Conservation (phyloP, 2,888 invertebrate genomes). For the Allacma fusca region DNA sequence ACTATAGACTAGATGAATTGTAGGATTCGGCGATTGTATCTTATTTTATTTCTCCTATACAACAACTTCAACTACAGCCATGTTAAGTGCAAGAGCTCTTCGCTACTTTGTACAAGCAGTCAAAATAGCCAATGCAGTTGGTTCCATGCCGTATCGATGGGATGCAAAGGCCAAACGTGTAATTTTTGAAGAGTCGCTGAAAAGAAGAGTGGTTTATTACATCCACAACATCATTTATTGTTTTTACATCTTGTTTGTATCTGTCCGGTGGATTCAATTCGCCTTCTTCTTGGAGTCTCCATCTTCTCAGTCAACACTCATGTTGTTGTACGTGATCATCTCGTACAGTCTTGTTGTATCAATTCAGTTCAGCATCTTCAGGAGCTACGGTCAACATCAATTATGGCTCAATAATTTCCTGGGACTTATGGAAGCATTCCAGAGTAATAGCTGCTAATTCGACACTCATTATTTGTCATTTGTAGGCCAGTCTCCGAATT, state of each 20-base stretch:
- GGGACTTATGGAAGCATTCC: neutral
- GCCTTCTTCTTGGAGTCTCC: neutral
- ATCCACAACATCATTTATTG: neutral
- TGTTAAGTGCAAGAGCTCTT: too few species aligned
- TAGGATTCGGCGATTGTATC: too few species aligned
- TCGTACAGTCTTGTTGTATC: neutral
- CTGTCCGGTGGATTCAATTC: neutral
- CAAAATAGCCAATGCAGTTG: neutral
- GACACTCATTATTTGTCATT: too few species aligned
- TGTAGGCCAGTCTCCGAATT: neutral
- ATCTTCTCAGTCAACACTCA: neutral
- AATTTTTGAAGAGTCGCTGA: too few species aligned
- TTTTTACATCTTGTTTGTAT: neutral
- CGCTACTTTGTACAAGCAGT: too few species aligned
- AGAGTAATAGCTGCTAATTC: neutral
- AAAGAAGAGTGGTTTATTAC: neutral
- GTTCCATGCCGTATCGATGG: neutral
- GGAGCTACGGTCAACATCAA: neutral
- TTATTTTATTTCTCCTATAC: too few species aligned
- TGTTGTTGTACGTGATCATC: neutral
- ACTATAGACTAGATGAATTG: too few species aligned
- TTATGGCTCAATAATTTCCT: neutral
- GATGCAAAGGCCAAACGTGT: too few species aligned
- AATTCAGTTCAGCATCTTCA: neutral
- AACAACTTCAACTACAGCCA: too few species aligned